phyloP scores from a whole-genome alignment of 2,113 vertebrate genomes.

The Gulo gulo region DNA sequence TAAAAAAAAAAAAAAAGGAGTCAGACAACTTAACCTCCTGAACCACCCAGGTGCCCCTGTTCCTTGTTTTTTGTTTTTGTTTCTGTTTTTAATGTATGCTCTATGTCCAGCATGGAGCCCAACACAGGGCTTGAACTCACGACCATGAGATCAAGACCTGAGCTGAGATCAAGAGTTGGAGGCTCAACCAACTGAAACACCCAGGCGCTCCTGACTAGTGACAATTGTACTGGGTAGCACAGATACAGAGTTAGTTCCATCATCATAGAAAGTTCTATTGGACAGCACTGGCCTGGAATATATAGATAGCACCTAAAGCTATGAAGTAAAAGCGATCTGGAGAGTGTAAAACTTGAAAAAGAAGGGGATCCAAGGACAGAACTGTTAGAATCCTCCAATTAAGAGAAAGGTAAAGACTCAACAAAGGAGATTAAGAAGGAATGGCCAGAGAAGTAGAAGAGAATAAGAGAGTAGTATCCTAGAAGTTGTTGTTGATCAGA shows the following conservation, averaged over 20 bases:
- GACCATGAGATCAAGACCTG: not conserved
- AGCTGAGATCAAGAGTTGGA: not conserved
- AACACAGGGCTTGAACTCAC: not conserved
- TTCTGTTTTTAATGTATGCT: not conserved
- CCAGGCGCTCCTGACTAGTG: not conserved
- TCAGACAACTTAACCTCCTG: not conserved
- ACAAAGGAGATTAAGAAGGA: not conserved
- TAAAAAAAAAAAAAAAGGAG: too few relatives aligned
- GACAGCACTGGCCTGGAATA: not conserved
- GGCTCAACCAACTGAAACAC: not conserved
- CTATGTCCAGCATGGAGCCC: not conserved
- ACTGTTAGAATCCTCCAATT: not conserved
- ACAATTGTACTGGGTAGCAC: not conserved
- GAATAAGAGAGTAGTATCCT: not conserved
- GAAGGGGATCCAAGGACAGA: not conserved
- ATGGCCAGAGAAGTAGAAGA: not conserved
- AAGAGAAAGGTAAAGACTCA: not conserved
- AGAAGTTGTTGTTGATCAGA: not conserved
- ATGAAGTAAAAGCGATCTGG: not conserved
- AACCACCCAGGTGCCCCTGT: not conserved
- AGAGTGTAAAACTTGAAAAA: not conserved
- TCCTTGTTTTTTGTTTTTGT: not conserved
- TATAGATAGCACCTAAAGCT: not conserved
- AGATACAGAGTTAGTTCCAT: not conserved
- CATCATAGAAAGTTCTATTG: not conserved